Conservation (phyloP, 2,888 invertebrate genomes). For the Trissoscelio sp. region DNA sequence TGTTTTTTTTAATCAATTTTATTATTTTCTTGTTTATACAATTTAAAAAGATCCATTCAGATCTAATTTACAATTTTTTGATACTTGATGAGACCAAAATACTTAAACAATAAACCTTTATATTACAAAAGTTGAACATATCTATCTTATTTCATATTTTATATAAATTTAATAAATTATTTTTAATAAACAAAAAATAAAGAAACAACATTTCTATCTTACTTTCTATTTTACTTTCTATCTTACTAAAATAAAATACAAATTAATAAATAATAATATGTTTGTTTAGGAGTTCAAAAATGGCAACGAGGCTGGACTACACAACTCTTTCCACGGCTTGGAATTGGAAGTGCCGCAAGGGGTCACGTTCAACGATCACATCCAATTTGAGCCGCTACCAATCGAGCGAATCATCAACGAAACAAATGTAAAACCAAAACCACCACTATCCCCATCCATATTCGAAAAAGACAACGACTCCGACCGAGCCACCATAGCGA, state of each 20-base stretch:
- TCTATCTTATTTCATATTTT: too few species aligned
- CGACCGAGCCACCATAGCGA: conserved; percentile 71
- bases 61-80: too few species aligned
- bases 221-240: too few species aligned
- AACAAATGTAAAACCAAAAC: conserved; percentile 73
- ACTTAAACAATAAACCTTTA: too few species aligned
- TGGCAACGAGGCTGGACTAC: conserved; percentile 76
- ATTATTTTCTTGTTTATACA: too few species aligned
- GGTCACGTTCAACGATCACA: conserved; percentile 73
- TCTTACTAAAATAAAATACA: neutral
- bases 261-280: neutral
- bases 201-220: too few species aligned
- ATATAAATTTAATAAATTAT: neutral
- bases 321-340: conserved; percentile 76
- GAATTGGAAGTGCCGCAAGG: conserved; percentile 79
- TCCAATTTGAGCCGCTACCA: conserved; percentile 80
- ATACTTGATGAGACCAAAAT: too few species aligned
- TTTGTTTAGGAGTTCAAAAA: conserved; percentile 81
- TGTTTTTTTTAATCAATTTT: too few species aligned
- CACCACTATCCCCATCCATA: conserved; percentile 75
- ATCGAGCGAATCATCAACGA: conserved; percentile 77
- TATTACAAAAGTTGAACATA: too few species aligned
- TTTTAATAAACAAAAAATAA: neutral
- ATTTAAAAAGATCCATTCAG: too few species aligned
- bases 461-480: conserved; percentile 74